Evolutionary conservation across 2,797 vertebrate genomes (phyloP).

Genomic region (Eremophila alpestris): DNA sequence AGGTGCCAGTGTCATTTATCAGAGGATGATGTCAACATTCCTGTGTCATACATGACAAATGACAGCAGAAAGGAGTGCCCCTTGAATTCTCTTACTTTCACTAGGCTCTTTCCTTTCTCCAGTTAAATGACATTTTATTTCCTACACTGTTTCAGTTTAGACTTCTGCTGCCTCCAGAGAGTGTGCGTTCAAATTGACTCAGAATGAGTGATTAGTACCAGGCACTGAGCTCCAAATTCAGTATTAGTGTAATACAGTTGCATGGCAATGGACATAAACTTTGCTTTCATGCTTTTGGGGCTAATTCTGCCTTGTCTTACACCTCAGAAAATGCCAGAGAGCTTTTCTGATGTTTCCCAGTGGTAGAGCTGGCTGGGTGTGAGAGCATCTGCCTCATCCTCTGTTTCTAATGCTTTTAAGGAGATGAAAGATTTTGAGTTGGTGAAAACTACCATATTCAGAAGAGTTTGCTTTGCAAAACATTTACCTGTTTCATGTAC

Average conservation of each 20-base stretch:
- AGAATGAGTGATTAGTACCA: constrained; percentile 41
- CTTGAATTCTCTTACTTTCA: constrained; percentile 39
- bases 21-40: constrained; percentile 70
- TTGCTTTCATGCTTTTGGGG: neutral
- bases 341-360: neutral
- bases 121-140: constrained; percentile 60
- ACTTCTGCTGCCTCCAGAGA: constrained; percentile 34
- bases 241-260: neutral
- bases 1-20: constrained; percentile 71
- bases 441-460: neutral
- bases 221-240: constrained; percentile 5
- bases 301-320: neutral
- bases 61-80: constrained; percentile 58
- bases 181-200: constrained; percentile 8
- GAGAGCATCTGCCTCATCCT: neutral
- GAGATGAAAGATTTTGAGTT: constrained; percentile 20
- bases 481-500: neutral
- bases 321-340: neutral
- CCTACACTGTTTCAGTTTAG: constrained; percentile 47
- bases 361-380: neutral
- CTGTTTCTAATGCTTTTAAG: constrained; percentile 57
- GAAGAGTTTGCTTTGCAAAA: neutral
- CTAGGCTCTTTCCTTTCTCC: constrained; percentile 15
- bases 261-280: neutral
- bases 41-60: constrained; percentile 70